phyloP scores from a whole-genome alignment of 1,140 invertebrate genomes.

The Anagrus nilaparvatae region DNA sequence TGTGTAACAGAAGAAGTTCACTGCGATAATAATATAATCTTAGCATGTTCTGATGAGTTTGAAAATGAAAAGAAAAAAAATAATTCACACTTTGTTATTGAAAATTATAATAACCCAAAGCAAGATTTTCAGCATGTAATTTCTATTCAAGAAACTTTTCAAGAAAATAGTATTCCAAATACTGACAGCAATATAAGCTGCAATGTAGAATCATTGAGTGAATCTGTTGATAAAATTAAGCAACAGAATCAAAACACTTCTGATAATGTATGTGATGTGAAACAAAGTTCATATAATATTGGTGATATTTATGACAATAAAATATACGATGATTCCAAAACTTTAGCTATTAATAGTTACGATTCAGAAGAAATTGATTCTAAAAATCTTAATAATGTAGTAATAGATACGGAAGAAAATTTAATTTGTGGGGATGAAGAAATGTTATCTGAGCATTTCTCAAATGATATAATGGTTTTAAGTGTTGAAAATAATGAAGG shows the following conservation, averaged over 20 bases:
- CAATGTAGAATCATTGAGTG: constrained; percentile 6
- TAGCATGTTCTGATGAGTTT: constrained; percentile 2
- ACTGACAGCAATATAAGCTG: constrained; percentile 2
- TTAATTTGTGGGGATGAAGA: too few species aligned
- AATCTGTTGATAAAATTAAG: neutral
- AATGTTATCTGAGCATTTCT: too few species aligned
- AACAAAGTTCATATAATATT: neutral
- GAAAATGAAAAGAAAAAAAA: constrained; percentile 5
- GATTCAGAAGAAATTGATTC: neutral
- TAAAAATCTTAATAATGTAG: neutral
- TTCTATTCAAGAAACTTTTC: constrained; percentile 1
- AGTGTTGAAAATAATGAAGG: too few species aligned
- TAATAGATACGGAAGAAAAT: too few species aligned
- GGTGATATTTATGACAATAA: neutral
- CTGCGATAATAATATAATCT: constrained; percentile 1
- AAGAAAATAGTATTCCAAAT: constrained; percentile 9
- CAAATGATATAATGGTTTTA: too few species aligned
- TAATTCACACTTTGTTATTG: too few species aligned
- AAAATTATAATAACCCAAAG: too few species aligned
- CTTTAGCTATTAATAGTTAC: neutral
- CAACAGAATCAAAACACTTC: neutral
- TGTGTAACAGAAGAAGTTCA: constrained; percentile 4
- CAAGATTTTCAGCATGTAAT: too few species aligned
- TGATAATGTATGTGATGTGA: too few species aligned
- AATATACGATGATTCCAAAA: neutral